phyloP scores from a whole-genome alignment of 2,113 vertebrate species.

The Ammodytes marinus region DNA sequence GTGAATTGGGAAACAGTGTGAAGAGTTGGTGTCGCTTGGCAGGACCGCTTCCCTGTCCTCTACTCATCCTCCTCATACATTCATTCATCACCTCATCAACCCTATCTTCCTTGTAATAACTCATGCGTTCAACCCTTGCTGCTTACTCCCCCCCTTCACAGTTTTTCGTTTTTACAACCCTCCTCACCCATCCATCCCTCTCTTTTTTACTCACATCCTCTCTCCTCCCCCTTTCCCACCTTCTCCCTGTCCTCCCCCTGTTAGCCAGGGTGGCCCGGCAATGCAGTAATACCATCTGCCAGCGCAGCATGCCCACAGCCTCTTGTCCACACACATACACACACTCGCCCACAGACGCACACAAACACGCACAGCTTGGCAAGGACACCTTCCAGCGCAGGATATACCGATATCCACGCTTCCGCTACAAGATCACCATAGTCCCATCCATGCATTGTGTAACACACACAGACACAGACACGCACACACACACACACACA shows the following conservation, averaged over 20 bases:
- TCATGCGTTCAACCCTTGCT: slow-evolving; percentile 29
- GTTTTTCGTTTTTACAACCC: slow-evolving; percentile 54
- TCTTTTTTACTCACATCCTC: slow-evolving; percentile 56
- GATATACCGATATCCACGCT: slow-evolving; percentile 74
- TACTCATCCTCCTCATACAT: slow-evolving; percentile 27
- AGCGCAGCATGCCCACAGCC: slow-evolving; percentile 80
- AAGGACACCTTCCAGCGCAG: slow-evolving; percentile 76
- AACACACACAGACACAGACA: slow-evolving; percentile 35
- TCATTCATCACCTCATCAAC: slow-evolving; percentile 55
- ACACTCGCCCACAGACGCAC: slow-evolving; percentile 54
- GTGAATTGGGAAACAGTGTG: not conserved
- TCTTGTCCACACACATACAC: slow-evolving; percentile 69
- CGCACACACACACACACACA: slow-evolving; percentile 46
- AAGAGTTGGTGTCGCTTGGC: slow-evolving; percentile 29
- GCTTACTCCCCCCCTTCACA: slow-evolving; percentile 22
- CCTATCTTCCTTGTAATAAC: slow-evolving; percentile 35
- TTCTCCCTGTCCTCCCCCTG: slow-evolving; percentile 62
- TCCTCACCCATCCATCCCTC: slow-evolving; percentile 36
- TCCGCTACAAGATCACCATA: slow-evolving; percentile 74
- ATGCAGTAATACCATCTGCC: slow-evolving; percentile 84
- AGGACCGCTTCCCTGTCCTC: not conserved
- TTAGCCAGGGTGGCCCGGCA: slow-evolving; percentile 77
- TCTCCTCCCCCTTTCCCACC: slow-evolving; percentile 59
- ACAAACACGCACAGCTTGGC: slow-evolving; percentile 65
- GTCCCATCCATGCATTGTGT: slow-evolving; percentile 63